These are phyloP conservation scores for Manacus vitellinus DNA, from an alignment of 2,113 vertebrate species.

Conservation along the genomic window DNA sequence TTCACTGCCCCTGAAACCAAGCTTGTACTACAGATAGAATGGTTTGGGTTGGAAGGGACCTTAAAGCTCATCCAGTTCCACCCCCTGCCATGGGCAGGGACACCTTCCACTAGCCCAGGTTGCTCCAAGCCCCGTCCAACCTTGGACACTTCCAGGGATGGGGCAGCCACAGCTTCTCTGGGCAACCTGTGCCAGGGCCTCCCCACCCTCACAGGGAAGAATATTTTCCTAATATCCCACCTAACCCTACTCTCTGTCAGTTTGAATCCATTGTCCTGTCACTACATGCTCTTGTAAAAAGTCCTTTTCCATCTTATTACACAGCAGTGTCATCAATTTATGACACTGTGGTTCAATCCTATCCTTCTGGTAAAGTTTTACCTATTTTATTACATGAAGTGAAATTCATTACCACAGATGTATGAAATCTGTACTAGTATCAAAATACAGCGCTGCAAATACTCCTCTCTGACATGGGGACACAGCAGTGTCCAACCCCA, in stretches of 20 bases:
- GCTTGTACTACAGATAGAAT: not conserved
- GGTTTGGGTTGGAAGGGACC: not conserved
- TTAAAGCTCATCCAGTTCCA: accelerated
- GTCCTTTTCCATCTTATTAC: not conserved
- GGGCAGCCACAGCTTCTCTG: not conserved
- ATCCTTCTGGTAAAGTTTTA: not conserved
- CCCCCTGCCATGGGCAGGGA: not conserved
- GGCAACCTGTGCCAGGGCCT: not conserved
- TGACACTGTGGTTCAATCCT: not conserved
- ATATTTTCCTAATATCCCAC: not conserved
- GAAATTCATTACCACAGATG: not conserved
- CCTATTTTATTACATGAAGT: not conserved
- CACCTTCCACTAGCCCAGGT: not conserved
- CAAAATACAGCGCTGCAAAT: not conserved
- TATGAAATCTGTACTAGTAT: not conserved
- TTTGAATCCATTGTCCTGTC: not conserved
- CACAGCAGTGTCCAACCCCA: not conserved
- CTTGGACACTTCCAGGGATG: not conserved
- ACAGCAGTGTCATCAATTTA: not conserved
- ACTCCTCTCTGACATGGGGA: no score
- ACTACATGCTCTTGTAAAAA: not conserved
- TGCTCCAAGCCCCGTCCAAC: accelerated
- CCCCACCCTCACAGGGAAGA: not conserved
- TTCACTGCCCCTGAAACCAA: no score
- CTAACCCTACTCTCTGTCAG: not conserved